phyloP scores from a whole-genome alignment of 1,140 invertebrate species.

The Meteorus sp. region DNA sequence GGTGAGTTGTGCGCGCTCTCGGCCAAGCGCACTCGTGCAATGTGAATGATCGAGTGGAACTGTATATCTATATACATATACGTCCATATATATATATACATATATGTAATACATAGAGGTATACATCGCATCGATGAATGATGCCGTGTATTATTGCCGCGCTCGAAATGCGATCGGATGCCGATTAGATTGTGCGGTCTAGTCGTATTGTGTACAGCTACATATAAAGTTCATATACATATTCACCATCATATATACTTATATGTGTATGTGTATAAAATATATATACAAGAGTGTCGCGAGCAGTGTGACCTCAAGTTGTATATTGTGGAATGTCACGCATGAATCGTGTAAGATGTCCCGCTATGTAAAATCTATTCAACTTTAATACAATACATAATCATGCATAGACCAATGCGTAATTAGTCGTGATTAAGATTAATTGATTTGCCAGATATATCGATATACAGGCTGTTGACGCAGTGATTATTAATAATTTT shows the following conservation, averaged over 20 bases:
- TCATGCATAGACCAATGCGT: neutral
- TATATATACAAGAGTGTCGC: too few relatives aligned
- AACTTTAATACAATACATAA: too few relatives aligned
- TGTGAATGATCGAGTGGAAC: constrained; percentile 15
- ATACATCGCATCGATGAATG: constrained; percentile 17
- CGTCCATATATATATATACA: neutral
- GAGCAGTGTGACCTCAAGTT: neutral
- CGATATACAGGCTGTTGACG: too few relatives aligned
- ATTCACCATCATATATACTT: neutral
- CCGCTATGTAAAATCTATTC: neutral
- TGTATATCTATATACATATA: too few relatives aligned
- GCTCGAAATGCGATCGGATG: constrained; percentile 11
- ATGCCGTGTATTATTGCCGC: neutral
- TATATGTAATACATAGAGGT: neutral
- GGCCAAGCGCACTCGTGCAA: constrained; percentile 4
- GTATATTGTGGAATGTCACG: neutral
- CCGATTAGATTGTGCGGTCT: constrained; percentile 9
- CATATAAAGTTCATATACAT: neutral
- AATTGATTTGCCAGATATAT: neutral
- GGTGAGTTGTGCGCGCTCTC: neutral
- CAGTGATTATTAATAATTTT: too few relatives aligned
- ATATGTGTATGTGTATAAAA: neutral
- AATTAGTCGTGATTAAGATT: neutral
- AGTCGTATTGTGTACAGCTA: neutral
- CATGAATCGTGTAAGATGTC: neutral